Conservation (phyloP, 2,888 invertebrate genomes). For the Drosophila macrospina region DNA sequence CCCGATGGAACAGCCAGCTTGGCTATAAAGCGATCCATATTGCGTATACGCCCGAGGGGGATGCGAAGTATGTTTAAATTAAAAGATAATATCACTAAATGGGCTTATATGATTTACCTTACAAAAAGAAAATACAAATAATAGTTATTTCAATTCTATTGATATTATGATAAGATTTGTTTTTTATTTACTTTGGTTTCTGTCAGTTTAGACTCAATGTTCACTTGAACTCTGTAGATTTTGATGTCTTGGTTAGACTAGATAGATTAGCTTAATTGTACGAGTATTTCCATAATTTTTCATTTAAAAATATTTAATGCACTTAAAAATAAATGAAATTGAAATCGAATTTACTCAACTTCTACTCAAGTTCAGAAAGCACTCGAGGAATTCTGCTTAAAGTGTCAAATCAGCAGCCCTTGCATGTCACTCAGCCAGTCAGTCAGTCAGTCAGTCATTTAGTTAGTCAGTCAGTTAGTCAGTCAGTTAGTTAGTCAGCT, state of each 20-base stretch:
- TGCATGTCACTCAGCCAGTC: slow-evolving; percentile 33
- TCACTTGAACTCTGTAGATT: no score
- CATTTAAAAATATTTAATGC: no score
- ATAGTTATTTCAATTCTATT: no score
- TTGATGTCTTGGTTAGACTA: no score
- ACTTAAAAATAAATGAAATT: background rate
- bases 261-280: no score
- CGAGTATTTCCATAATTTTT: no score
- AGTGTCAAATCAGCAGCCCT: slow-evolving; percentile 32
- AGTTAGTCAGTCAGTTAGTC: slow-evolving; percentile 27
- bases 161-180: no score
- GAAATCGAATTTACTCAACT: background rate
- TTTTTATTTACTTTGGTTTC: no score
- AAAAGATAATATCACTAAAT: background rate
- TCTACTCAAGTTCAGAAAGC: background rate
- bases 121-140: no score
- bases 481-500: slow-evolving; percentile 19
- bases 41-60: background rate
- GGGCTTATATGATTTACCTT: no score
- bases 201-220: no score
- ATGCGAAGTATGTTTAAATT: background rate
- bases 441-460: slow-evolving; percentile 17
- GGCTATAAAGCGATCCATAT: slow-evolving; percentile 32
- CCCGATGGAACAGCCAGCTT: slow-evolving; percentile 2
- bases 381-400: slow-evolving; percentile 2